A percentile compares a stretch with the other conserved stretches of the same genome.
These are phyloP conservation scores for Orientallactaga bullata DNA, from an alignment of 2,113 vertebrate species.

Conservation along the genomic window DNA sequence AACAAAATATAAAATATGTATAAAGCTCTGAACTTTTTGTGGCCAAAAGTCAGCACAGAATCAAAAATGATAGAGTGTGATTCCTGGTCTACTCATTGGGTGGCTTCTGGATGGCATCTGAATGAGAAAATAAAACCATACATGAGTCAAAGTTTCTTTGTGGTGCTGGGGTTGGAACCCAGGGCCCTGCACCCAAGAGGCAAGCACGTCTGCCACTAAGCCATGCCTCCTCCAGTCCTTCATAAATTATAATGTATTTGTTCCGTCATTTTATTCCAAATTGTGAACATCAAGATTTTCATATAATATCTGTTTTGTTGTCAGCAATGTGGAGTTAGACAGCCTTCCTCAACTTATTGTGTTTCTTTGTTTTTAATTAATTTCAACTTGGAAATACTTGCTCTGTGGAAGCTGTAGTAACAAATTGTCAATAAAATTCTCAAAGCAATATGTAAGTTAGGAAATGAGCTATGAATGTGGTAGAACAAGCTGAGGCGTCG, in stretches of 20 bases:
- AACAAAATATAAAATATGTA: not conserved
- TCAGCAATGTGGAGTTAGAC: slow-evolving; percentile 48
- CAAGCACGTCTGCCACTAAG: not conserved
- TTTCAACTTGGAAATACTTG: slow-evolving; percentile 68
- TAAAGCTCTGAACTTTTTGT: not conserved
- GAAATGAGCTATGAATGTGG: slow-evolving; percentile 73
- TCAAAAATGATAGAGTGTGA: not conserved
- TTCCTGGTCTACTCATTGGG: not conserved
- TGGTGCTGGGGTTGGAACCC: not conserved
- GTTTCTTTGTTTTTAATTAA: slow-evolving; percentile 78
- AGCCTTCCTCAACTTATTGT: slow-evolving; percentile 51
- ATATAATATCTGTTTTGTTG: slow-evolving; percentile 56
- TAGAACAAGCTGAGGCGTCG: not conserved
- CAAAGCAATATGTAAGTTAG: slow-evolving; percentile 68
- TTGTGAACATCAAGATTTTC: slow-evolving; percentile 29
- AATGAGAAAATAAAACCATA: slow-evolving; percentile 20
- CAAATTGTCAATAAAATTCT: slow-evolving; percentile 76
- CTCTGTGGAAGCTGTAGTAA: slow-evolving; percentile 64
- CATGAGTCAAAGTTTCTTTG: slow-evolving; percentile 27
- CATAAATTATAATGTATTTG: slow-evolving; percentile 26
- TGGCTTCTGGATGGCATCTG: not conserved
- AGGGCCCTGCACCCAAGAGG: not conserved
- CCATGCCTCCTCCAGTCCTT: not conserved
- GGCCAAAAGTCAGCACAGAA: not conserved
- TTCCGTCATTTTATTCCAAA: slow-evolving; percentile 22